phyloP scores from a whole-genome alignment of 2,797 vertebrate genomes.

The Discoglossus pictus region DNA sequence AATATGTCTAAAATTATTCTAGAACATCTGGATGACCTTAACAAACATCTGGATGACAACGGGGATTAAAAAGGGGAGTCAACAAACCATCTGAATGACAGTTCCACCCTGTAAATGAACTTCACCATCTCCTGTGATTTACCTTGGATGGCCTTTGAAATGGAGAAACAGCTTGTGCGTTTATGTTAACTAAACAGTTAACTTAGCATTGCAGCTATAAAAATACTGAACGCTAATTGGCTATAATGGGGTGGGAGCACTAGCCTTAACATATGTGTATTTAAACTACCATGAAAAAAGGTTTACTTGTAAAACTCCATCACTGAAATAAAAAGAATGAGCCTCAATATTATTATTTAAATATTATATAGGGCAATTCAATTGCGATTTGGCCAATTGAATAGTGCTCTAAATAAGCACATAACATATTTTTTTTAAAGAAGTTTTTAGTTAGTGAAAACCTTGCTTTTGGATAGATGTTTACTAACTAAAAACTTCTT shows the following conservation, averaged over 20 bases:
- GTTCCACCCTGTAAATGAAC: conserved; percentile 4
- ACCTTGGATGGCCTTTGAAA: conserved; percentile 33
- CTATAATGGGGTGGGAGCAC: neutral
- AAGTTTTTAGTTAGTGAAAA: too few species aligned
- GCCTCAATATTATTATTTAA: too few species aligned
- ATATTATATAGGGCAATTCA: too few species aligned
- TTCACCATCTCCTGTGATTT: conserved; percentile 17
- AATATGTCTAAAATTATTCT: conserved; percentile 35
- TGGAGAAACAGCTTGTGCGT: neutral
- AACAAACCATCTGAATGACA: conserved; percentile 23
- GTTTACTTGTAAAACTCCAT: neutral
- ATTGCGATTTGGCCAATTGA: too few species aligned
- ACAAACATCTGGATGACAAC: conserved; percentile 33
- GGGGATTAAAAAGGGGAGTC: conserved; percentile 22
- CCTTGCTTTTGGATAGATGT: too few species aligned
- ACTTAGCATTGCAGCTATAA: neutral
- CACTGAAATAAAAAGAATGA: too few species aligned
- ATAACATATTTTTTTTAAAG: too few species aligned
- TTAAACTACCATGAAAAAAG: neutral
- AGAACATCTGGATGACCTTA: conserved; percentile 48
- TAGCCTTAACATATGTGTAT: neutral
- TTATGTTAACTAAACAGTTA: conserved; percentile 17
- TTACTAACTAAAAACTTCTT: too few species aligned
- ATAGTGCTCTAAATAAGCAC: too few species aligned
- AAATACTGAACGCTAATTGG: neutral